Evolutionary conservation across 2,113 vertebrate species (phyloP).

Genomic region (Rostratula benghalensis): DNA sequence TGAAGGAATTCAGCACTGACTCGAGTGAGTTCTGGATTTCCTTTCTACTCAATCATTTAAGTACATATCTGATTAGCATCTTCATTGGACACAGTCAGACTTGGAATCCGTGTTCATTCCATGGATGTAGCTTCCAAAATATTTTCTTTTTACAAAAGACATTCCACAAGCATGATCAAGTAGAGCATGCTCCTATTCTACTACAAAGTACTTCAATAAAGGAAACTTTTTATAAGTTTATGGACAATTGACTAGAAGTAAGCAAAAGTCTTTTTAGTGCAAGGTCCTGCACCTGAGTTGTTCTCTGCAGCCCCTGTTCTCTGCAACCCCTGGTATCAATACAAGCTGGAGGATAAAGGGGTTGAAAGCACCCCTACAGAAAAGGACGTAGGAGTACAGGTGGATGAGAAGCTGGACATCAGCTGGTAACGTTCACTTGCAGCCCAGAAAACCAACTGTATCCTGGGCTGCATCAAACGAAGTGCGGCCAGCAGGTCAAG

Average conservation of each 20-base stretch:
- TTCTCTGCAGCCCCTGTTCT: neutral
- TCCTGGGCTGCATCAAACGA: neutral
- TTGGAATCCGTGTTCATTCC: conserved; percentile 12
- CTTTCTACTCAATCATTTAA: neutral
- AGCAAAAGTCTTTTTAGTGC: neutral
- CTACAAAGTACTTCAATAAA: neutral
- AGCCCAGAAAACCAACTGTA: neutral
- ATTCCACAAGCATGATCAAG: conserved; percentile 14
- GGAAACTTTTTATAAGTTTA: neutral
- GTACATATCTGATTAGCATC: neutral
- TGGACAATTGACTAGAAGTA: neutral
- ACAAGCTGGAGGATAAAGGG: neutral
- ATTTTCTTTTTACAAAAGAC: conserved; percentile 7
- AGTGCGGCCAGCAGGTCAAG: neutral
- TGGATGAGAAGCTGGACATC: neutral
- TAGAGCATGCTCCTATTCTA: neutral
- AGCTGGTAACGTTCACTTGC: neutral
- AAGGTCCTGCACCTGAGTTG: neutral
- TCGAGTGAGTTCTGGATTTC: neutral
- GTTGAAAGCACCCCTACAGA: neutral
- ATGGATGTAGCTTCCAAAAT: conserved; percentile 26
- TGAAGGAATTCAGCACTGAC: conserved; percentile 49
- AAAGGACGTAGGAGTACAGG: neutral
- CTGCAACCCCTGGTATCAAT: neutral
- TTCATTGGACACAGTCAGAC: neutral